Base-by-base conservation (phyloP, 1,140 invertebrate genomes). In the Lasioglossum albipes region DNA sequence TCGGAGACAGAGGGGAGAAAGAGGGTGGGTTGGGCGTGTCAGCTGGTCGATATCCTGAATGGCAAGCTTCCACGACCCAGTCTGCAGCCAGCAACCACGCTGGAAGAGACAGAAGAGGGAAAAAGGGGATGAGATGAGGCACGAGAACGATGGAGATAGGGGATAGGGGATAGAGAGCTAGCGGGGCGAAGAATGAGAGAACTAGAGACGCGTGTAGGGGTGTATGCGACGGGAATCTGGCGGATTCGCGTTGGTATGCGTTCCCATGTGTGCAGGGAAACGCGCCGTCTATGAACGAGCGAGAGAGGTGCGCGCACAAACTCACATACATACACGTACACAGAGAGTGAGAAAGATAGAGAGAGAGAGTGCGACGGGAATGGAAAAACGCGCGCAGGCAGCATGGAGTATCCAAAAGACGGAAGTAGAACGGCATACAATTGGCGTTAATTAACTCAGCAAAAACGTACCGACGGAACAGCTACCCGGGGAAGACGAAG, bases 11-110 rank as follows among this genome's bases (percentile, higher is more conserved):
- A 52, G 78, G 54, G 49, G 31, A 1, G 76, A 65, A 59, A 20
- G 64, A 70, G 81, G 82, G 83, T 70, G 79, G 85, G 76, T 74
- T 87, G 89, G 90, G 89, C 89, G 90, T 89, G 90, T 89, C 83
- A 82, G 80, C 87, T 91, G 90, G 87, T 92, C 89, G 90, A 91
- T 92, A 92, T 91, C 89, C 86, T 90, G 85, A 89, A 90, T 89
- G 88, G 86, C 85, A 88, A 89, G 80, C 83, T 87, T 90, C 87
- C 84, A 88, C 84, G 83, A 84, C 82, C 79, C 87, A 84, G 86
- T 83, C 72, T 89, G 71, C 69, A 82, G 82, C 81, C 71, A 83
- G 84, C 86, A 77, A 69, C 86, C 83, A 65, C 76, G 75, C 49
- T 61, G 45, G 57, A 62, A 54, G 54, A 66, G 57, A 79, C 36